Evolutionary conservation across 37 sponge, comb jelly and placozoan species (phyloP).

Genomic region (Beroe forskalii): DNA sequence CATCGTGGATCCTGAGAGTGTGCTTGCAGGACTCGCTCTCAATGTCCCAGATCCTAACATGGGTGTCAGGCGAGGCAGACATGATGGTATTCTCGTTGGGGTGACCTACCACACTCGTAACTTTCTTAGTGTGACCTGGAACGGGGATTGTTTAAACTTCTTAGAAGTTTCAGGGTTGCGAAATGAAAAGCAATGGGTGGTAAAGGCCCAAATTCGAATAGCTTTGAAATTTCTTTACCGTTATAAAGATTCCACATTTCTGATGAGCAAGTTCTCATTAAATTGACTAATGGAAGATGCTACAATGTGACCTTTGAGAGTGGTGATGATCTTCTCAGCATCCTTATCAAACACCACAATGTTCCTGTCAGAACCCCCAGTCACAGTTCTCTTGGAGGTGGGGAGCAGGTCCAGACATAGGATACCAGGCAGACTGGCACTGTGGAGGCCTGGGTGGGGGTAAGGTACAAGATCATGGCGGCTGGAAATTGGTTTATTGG

Average conservation of each 20-base stretch:
- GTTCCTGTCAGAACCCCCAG: constrained; percentile 95
- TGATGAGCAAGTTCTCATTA: too few relatives aligned
- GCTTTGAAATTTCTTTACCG: too few relatives aligned
- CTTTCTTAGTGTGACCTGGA: constrained; percentile 91
- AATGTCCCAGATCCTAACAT: constrained; percentile 56
- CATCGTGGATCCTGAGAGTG: constrained; percentile 72
- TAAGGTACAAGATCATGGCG: not conserved
- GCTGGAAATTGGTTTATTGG: too few relatives aligned
- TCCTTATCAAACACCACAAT: constrained; percentile 88
- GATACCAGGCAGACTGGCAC: constrained; percentile 97
- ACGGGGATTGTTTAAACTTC: too few relatives aligned
- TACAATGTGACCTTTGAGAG: constrained; percentile 87
- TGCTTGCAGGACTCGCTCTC: not conserved
- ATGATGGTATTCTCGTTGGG: constrained; percentile 72
- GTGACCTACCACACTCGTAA: constrained; percentile 87
- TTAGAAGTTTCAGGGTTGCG: too few relatives aligned
- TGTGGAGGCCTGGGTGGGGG: constrained; percentile 75
- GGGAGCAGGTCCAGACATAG: constrained; percentile 85
- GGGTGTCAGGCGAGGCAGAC: constrained; percentile 85
- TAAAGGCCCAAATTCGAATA: too few relatives aligned
- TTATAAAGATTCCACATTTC: too few relatives aligned
- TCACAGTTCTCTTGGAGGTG: constrained; percentile 77
- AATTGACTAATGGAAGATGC: too few relatives aligned
- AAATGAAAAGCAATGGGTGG: too few relatives aligned
- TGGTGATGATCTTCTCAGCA: constrained; percentile 81